These are phyloP conservation scores for Lucinisca nassula DNA, from an alignment of 2,888 invertebrate species.

Conservation along the genomic window DNA sequence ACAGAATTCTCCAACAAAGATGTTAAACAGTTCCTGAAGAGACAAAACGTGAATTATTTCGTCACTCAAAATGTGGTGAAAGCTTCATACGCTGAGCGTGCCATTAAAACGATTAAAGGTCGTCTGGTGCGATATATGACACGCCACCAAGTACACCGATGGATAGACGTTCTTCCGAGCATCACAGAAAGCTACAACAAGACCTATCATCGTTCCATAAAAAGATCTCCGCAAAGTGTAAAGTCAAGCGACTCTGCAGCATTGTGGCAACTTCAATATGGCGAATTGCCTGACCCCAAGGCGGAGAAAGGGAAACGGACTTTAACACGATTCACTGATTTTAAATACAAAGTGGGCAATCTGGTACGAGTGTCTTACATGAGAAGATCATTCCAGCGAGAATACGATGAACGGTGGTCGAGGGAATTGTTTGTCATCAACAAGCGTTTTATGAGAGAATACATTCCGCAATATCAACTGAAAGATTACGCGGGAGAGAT, in stretches of 20 bases:
- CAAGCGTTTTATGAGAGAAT: too few species aligned
- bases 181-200: conserved; percentile 59
- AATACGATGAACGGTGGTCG: too few species aligned
- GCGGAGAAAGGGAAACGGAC: too few species aligned
- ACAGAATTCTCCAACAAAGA: conserved; percentile 49
- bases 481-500: too few species aligned
- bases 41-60: conserved; percentile 40
- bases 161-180: conserved; percentile 36
- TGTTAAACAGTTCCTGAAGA: conserved; percentile 30
- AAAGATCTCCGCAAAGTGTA: conserved; percentile 48
- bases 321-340: too few species aligned
- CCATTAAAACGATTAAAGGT: conserved; percentile 50
- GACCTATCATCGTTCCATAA: conserved; percentile 56
- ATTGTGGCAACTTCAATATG: too few species aligned
- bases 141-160: conserved; percentile 24
- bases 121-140: neutral
- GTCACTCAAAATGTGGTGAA: conserved; percentile 53
- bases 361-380: too few species aligned
- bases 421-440: too few species aligned
- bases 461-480: too few species aligned
- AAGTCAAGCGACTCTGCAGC: neutral
- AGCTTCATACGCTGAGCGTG: conserved; percentile 46
- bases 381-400: too few species aligned
- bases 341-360: too few species aligned
- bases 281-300: too few species aligned